These are phyloP conservation scores for Lasaia peninsularis DNA, from an alignment of 1,140 invertebrate species.

Conservation along the genomic window DNA sequence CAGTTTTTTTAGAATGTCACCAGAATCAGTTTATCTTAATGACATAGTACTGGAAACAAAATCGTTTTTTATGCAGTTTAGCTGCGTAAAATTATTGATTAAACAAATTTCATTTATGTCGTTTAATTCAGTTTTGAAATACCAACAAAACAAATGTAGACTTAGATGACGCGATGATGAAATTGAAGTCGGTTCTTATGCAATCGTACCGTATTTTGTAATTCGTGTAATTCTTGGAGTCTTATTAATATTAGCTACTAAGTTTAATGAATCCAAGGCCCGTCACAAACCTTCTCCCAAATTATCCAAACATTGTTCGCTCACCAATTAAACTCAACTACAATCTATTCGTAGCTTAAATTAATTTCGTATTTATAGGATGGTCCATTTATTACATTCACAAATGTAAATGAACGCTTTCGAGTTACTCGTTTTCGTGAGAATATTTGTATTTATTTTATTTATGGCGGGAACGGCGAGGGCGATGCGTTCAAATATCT, in stretches of 20 bases:
- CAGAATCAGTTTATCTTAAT: too few species aligned
- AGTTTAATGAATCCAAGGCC: constrained; percentile 1
- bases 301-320: constrained; percentile 20
- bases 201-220: too few species aligned
- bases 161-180: too few species aligned
- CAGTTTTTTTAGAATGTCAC: too few species aligned
- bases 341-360: constrained; percentile 40
- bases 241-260: neutral
- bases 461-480: constrained; percentile 68
- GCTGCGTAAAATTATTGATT: too few species aligned
- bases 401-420: constrained; percentile 74
- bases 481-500: constrained; percentile 74
- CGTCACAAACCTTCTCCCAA: constrained; percentile 3
- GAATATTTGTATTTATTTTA: constrained; percentile 77
- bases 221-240: too few species aligned
- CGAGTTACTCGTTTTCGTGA: constrained; percentile 73
- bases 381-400: constrained; percentile 75
- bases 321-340: constrained; percentile 29
- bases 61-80: too few species aligned
- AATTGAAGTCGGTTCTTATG: too few species aligned
- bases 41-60: too few species aligned
- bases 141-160: too few species aligned
- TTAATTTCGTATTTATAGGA: constrained; percentile 67
- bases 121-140: too few species aligned
- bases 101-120: too few species aligned